A percentile compares a stretch with the other conserved stretches of the same genome.
phyloP scores from a whole-genome alignment of 2,888 invertebrate genomes.

The Ephialtes manifestator region DNA sequence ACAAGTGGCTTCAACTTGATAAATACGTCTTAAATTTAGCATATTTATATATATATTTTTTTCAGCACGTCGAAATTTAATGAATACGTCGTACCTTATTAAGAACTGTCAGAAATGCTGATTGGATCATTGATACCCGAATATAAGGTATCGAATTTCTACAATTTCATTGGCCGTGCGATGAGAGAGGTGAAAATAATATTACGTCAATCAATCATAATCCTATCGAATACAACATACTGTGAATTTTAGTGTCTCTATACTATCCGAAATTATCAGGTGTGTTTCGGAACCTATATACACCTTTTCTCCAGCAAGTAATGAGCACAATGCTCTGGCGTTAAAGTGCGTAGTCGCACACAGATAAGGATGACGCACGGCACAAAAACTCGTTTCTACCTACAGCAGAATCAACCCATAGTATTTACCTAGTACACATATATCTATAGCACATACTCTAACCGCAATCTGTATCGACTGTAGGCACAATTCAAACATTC shows the following conservation, averaged over 20 bases:
- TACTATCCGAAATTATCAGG: conserved; percentile 11
- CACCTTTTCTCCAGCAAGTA: conserved; percentile 26
- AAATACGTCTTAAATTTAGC: not conserved
- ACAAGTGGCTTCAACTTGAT: not conserved
- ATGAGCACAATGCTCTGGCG: conserved; percentile 31
- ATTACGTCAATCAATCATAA: conserved; percentile 10
- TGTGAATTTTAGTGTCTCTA: not conserved
- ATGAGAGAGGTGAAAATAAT: not conserved
- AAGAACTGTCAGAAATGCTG: not conserved
- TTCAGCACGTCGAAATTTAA: not conserved
- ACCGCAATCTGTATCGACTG: conserved; percentile 60
- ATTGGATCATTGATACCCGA: conserved; percentile 20
- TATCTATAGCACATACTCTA: conserved; percentile 26
- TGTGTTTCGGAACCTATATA: conserved; percentile 1
- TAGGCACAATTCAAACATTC: conserved; percentile 60
- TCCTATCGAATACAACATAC: not conserved
- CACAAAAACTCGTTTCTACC: conserved; percentile 65
- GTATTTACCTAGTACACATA: conserved; percentile 23
- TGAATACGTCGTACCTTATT: conserved; percentile 1
- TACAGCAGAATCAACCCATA: conserved; percentile 40
- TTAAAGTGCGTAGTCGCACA: conserved; percentile 54
- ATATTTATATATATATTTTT: not conserved
- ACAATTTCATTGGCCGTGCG: not conserved
- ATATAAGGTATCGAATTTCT: not conserved
- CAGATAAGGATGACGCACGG: conserved; percentile 68